A percentile compares a stretch with the other conserved stretches of the same genome.
Conservation (phyloP, 2,113 vertebrate genomes). For the Budorcas taxicolor region DNA sequence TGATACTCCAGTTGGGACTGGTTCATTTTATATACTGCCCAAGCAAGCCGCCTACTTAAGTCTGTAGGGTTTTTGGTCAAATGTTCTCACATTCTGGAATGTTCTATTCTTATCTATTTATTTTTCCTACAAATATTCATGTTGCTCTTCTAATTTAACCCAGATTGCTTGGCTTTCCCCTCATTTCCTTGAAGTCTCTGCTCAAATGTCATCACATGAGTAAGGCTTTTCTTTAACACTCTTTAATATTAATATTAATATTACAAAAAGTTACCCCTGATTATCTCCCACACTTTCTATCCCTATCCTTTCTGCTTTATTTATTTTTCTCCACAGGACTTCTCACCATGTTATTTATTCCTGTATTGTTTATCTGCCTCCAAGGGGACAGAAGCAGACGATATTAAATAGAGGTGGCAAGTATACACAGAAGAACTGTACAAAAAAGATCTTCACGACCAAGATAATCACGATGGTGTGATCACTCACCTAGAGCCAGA, state of each 20-base stretch:
- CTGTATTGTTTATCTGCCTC: neutral
- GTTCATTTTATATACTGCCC: neutral
- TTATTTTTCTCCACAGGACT: neutral
- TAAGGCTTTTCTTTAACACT: slow-evolving; percentile 8
- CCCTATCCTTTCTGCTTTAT: neutral
- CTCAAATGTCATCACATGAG: neutral
- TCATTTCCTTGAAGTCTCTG: slow-evolving; percentile 3
- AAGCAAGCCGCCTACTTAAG: neutral
- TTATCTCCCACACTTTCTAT: neutral
- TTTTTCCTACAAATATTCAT: slow-evolving; percentile 17
- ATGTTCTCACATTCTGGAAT: slow-evolving; percentile 15
- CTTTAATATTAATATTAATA: neutral
- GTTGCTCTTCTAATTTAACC: slow-evolving; percentile 14
- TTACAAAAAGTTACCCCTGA: neutral
- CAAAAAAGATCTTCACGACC: too few relatives aligned
- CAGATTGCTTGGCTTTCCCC: neutral
- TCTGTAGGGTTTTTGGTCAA: neutral
- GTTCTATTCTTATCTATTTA: neutral
- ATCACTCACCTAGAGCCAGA: too few relatives aligned
- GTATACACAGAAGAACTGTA: too few relatives aligned
- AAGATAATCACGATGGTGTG: too few relatives aligned
- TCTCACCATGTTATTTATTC: neutral
- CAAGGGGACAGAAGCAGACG: neutral
- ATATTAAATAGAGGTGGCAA: too few relatives aligned
- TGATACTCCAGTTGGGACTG: neutral